Percentiles rank a stretch among this genome's conserved stretches.
Evolutionary conservation across 2,797 vertebrate genomes (phyloP).

Genomic region (Muscicapa striata): DNA sequence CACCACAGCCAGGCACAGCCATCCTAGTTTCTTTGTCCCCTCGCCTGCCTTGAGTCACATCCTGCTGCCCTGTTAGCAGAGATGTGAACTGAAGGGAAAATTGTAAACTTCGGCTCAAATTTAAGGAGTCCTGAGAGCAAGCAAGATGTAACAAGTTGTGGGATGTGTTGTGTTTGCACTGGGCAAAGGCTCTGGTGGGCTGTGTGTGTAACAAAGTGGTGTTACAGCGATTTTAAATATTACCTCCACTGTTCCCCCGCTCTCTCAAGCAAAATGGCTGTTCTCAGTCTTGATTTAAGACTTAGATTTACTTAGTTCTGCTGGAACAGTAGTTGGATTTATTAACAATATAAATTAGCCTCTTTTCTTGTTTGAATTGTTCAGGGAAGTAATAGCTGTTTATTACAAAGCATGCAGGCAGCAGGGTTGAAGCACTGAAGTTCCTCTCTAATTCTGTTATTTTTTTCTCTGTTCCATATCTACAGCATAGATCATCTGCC

Average conservation of each 20-base stretch:
- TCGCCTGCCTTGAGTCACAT: rapidly evolving
- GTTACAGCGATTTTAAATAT: rapidly evolving
- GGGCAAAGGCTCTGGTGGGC: rapidly evolving
- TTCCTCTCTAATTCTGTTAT: not conserved
- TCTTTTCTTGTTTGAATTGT: not conserved
- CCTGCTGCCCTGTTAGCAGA: rapidly evolving
- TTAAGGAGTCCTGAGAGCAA: not conserved
- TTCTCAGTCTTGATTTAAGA: not conserved
- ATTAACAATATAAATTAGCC: not conserved
- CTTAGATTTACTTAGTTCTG: not conserved
- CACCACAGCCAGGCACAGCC: rapidly evolving
- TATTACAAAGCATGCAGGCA: not conserved
- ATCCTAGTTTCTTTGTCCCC: rapidly evolving
- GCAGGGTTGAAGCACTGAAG: not conserved
- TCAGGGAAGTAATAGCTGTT: not conserved
- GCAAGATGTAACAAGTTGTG: rapidly evolving
- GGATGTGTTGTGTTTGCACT: not conserved
- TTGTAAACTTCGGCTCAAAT: not conserved
- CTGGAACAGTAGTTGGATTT: not conserved
- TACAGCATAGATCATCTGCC: rapidly evolving
- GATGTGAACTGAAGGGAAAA: rapidly evolving
- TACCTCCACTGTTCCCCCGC: rapidly evolving
- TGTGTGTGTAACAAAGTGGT: rapidly evolving
- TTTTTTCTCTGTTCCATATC: not conserved
- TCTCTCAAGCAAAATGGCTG: not conserved